phyloP scores from a whole-genome alignment of 2,888 invertebrate genomes.

The Dastarcus helophoroides region DNA sequence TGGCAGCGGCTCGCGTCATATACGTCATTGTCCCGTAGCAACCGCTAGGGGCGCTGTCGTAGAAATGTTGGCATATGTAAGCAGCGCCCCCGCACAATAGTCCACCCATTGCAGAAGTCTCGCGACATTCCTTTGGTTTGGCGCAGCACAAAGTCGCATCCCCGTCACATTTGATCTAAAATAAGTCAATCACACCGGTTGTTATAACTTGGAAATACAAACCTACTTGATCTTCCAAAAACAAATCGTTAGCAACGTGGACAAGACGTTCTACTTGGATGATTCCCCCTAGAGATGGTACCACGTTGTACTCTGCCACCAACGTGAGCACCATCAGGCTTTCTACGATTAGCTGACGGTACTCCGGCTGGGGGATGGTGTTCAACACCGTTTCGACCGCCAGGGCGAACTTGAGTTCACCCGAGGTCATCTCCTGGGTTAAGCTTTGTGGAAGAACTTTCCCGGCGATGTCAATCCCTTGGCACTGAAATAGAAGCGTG shows the following conservation, averaged over 20 bases:
- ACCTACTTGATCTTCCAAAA: conserved; percentile 86
- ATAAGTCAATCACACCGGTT: too few relatives aligned
- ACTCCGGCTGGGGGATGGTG: conserved; percentile 96
- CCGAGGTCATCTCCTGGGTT: conserved; percentile 98
- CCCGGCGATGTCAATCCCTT: conserved; percentile 87
- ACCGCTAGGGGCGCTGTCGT: conserved; percentile 96
- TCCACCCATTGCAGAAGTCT: conserved; percentile 48
- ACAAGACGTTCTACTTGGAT: conserved; percentile 88
- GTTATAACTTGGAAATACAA: too few relatives aligned
- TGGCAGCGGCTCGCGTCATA: conserved; percentile 72
- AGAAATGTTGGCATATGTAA: conserved; percentile 92
- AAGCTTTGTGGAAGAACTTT: conserved; percentile 81
- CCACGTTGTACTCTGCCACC: conserved; percentile 77
- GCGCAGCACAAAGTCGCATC: conserved; percentile 92
- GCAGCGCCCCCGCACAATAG: conserved; percentile 85
- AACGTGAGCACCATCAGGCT: conserved; percentile 92
- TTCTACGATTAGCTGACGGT: conserved; percentile 92
- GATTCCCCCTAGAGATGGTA: conserved; percentile 61
- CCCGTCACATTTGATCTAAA: conserved; percentile 73
- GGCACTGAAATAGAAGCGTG: conserved; percentile 53
- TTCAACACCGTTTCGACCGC: conserved; percentile 96
- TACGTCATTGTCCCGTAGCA: conserved; percentile 97
- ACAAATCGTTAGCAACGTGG: conserved; percentile 87
- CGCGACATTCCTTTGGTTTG: conserved; percentile 53
- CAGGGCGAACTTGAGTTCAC: conserved; percentile 95